phyloP scores from a whole-genome alignment of 2,888 invertebrate genomes.

The Andrena fulva region DNA sequence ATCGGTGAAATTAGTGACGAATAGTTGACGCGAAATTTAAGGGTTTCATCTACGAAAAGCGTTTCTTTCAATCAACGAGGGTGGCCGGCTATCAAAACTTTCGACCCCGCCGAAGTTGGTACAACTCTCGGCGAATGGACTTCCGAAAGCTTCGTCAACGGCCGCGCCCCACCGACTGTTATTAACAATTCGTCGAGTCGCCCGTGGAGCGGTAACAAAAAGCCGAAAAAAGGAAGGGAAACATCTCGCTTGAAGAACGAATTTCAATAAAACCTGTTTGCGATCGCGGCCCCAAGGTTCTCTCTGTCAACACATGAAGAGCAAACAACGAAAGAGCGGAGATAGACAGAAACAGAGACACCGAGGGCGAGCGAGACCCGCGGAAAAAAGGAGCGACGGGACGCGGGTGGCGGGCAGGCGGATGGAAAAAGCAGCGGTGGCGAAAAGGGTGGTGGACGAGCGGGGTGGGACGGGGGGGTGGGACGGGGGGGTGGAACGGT shows the following conservation, averaged over 20 bases:
- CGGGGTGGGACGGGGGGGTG: neutral
- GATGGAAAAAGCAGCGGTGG: slow-evolving; percentile 2
- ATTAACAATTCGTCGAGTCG: slow-evolving; percentile 5
- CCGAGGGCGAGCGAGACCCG: slow-evolving; percentile 10
- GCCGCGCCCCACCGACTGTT: neutral
- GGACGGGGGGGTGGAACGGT: neutral
- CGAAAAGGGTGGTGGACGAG: neutral
- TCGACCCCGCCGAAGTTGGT: neutral
- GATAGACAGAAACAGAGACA: slow-evolving; percentile 18
- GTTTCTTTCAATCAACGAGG: no score
- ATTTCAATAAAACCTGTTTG: slow-evolving; percentile 54
- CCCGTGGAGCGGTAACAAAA: neutral
- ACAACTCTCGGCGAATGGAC: neutral
- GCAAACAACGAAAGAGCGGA: slow-evolving; percentile 43
- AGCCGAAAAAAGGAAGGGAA: neutral
- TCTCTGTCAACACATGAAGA: slow-evolving; percentile 39
- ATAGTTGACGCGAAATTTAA: no score
- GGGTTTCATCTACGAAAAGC: no score
- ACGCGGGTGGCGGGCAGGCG: slow-evolving; percentile 13
- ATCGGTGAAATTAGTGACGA: no score
- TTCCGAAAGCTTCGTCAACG: neutral
- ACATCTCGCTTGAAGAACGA: slow-evolving; percentile 20
- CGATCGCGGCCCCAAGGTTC: slow-evolving; percentile 35
- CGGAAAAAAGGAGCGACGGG: neutral
- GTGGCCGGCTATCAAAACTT: neutral